These are phyloP conservation scores for Origma solitaria DNA, from an alignment of 2,113 vertebrate species.

Conservation along the genomic window DNA sequence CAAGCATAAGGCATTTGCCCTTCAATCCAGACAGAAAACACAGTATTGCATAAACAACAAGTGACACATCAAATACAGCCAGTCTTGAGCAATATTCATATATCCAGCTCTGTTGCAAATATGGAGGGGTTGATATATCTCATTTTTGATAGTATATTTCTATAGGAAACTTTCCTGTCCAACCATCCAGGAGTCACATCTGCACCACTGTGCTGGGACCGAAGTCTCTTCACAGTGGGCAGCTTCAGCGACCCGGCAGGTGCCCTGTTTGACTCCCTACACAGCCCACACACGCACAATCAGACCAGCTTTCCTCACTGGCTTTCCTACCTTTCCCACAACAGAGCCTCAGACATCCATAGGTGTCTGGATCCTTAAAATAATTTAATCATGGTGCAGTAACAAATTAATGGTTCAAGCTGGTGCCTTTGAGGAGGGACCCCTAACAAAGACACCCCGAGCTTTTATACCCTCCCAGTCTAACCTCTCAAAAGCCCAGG, in stretches of 20 bases:
- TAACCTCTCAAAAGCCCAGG: neutral
- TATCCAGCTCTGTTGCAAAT: neutral
- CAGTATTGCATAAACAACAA: neutral
- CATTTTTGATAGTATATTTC: neutral
- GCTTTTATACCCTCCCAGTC: neutral
- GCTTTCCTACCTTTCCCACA: neutral
- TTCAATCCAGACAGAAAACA: neutral
- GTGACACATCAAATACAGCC: neutral
- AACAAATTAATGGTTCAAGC: rapidly evolving
- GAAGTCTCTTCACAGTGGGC: rapidly evolving
- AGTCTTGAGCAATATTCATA: neutral
- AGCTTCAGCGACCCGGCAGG: neutral
- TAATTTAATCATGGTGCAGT: neutral
- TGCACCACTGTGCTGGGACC: neutral
- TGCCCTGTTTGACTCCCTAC: neutral
- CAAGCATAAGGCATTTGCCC: neutral
- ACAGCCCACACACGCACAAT: neutral
- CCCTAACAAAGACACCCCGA: neutral
- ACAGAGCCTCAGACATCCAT: neutral
- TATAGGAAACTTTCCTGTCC: neutral
- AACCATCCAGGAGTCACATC: neutral
- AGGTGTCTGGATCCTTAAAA: neutral
- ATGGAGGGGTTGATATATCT: neutral
- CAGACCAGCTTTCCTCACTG: neutral
- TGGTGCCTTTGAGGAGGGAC: neutral